Evolutionary conservation across 2,113 vertebrate species (phyloP).

Genomic region (Empidonax traillii): DNA sequence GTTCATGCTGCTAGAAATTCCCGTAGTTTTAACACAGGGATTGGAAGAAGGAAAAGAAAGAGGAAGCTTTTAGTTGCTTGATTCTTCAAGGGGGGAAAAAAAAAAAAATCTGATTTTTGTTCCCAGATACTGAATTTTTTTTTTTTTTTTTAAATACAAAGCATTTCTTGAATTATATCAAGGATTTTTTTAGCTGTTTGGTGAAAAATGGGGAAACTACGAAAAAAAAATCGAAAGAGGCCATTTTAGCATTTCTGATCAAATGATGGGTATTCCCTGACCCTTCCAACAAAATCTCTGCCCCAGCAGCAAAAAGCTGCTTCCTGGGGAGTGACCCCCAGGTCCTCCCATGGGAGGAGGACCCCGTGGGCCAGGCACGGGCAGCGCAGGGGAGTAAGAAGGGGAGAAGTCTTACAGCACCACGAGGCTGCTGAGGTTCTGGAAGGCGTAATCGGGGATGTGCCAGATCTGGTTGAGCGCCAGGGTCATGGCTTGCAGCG

Average conservation of each 20-base stretch:
- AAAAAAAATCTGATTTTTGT: neutral
- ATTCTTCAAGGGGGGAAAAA: neutral
- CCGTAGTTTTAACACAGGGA: neutral
- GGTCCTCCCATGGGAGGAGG: neutral
- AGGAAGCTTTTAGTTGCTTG: neutral
- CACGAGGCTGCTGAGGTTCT: conserved; percentile 92
- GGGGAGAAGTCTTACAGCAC: conserved; percentile 83
- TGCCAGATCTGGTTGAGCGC: conserved; percentile 91
- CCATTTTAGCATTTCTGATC: neutral
- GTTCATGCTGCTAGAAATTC: neutral
- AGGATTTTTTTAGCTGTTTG: neutral
- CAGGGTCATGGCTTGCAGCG: conserved; percentile 94
- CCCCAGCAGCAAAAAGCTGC: neutral
- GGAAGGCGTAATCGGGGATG: conserved; percentile 90
- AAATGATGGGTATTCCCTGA: neutral
- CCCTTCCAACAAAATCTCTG: neutral
- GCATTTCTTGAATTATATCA: neutral
- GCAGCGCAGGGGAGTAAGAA: neutral
- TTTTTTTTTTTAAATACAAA: neutral
- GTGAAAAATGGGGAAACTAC: neutral
- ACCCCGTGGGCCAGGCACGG: fast-evolving
- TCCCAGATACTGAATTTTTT: neutral
- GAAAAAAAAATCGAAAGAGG: neutral
- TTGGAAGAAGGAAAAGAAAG: neutral
- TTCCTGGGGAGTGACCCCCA: neutral